Evolutionary conservation across 2,113 vertebrate genomes (phyloP).

Genomic region (Xiphias gladius): DNA sequence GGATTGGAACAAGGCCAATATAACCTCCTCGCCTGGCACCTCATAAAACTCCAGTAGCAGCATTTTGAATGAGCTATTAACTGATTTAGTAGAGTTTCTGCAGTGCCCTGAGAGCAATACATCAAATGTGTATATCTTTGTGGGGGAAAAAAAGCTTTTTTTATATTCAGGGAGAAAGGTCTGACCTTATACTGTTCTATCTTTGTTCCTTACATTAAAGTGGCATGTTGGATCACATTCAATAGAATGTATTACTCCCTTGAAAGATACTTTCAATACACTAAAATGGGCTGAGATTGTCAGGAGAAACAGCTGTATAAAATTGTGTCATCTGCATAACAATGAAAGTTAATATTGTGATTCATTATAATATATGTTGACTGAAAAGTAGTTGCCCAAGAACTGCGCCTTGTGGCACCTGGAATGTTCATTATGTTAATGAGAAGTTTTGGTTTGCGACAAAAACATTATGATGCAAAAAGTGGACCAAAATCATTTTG

Average conservation of each 20-base stretch:
- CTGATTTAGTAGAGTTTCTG: neutral
- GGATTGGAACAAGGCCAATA: neutral
- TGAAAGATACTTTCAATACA: neutral
- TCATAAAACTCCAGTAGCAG: neutral
- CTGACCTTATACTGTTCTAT: neutral
- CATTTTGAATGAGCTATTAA: neutral
- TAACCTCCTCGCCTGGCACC: neutral
- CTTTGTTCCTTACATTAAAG: no score
- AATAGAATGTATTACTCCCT: neutral
- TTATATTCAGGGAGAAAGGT: neutral
- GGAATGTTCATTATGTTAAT: neutral
- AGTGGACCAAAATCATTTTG: neutral
- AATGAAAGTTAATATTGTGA: neutral
- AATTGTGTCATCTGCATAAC: neutral
- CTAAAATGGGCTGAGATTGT: neutral
- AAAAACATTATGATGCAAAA: neutral
- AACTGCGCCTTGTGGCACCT: conserved; percentile 12
- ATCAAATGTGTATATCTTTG: no score
- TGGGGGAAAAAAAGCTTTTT: no score
- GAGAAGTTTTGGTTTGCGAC: neutral
- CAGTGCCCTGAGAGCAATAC: neutral
- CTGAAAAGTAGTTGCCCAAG: neutral
- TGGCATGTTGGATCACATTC: no score
- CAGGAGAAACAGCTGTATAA: neutral
- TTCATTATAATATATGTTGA: neutral